A percentile compares a stretch with the other conserved stretches of the same genome.
Evolutionary conservation across 2,797 vertebrate genomes (phyloP).

Genomic region (Rachycentron canadum): DNA sequence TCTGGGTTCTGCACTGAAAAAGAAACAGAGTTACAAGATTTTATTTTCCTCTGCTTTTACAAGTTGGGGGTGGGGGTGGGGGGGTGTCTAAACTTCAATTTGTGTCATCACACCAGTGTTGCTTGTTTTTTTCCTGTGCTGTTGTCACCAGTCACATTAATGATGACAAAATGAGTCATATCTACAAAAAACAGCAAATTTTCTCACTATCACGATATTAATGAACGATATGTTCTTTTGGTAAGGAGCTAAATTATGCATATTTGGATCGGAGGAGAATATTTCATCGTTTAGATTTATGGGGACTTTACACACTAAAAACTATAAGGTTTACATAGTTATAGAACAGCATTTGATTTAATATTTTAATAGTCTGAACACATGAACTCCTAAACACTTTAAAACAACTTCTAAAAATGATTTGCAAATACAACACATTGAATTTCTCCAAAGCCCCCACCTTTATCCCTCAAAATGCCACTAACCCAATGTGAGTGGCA

Average conservation of each 20-base stretch:
- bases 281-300: constrained; percentile 4
- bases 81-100: constrained; percentile 56
- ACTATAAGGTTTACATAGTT: constrained; percentile 1
- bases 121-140: background rate
- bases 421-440: constrained; percentile 34
- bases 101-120: constrained; percentile 40
- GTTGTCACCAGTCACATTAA: constrained; percentile 35
- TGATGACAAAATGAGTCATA: constrained; percentile 34
- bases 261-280: background rate
- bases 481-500: constrained; percentile 69
- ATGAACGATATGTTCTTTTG: background rate
- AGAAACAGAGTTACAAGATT: constrained; percentile 65
- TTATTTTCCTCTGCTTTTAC: constrained; percentile 64
- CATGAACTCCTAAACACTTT: constrained; percentile 1
- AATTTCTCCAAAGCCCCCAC: constrained; percentile 19
- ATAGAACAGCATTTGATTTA: constrained; percentile 6
- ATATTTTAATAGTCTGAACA: constrained; percentile 13
- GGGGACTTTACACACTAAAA: background rate
- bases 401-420: constrained; percentile 19
- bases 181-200: constrained; percentile 15
- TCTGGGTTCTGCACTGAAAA: constrained; percentile 71
- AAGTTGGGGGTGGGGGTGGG: background rate
- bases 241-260: background rate
- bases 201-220: constrained; percentile 12
- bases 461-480: constrained; percentile 29